phyloP scores from a whole-genome alignment of 2,888 invertebrate genomes.

The Teleiodes luculella region DNA sequence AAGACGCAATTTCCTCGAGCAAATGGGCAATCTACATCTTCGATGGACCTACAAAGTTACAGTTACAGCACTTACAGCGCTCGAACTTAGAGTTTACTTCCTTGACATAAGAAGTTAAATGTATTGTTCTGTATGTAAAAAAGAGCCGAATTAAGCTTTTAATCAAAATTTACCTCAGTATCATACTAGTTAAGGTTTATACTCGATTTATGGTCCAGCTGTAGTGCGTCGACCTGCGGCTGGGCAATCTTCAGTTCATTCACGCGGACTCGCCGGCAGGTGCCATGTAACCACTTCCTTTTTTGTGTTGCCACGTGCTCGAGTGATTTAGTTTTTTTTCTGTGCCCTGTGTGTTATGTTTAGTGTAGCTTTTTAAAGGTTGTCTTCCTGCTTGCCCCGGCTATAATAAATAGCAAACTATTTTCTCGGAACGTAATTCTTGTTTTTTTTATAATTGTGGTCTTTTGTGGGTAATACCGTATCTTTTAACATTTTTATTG shows the following conservation, averaged over 20 bases:
- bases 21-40: too few relatives aligned
- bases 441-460: too few relatives aligned
- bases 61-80: too few relatives aligned
- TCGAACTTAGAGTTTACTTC: not conserved
- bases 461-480: too few relatives aligned
- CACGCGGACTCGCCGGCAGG: conserved; percentile 29
- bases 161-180: not conserved
- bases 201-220: conserved; percentile 21
- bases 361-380: too few relatives aligned
- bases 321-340: conserved; percentile 2
- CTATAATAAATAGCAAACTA: too few relatives aligned
- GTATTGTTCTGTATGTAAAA: not conserved
- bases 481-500: too few relatives aligned
- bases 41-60: too few relatives aligned
- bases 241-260: conserved; percentile 40
- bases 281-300: conserved; percentile 14
- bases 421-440: too few relatives aligned
- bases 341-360: too few relatives aligned
- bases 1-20: too few relatives aligned
- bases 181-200: conserved; percentile 4
- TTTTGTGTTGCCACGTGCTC: conserved; percentile 25
- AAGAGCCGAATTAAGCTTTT: not conserved
- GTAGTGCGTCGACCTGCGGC: conserved; percentile 40
- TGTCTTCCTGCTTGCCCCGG: too few relatives aligned
- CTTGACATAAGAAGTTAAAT: not conserved